Conservation (phyloP, 2,113 vertebrate genomes). For the Vombatus ursinus region DNA sequence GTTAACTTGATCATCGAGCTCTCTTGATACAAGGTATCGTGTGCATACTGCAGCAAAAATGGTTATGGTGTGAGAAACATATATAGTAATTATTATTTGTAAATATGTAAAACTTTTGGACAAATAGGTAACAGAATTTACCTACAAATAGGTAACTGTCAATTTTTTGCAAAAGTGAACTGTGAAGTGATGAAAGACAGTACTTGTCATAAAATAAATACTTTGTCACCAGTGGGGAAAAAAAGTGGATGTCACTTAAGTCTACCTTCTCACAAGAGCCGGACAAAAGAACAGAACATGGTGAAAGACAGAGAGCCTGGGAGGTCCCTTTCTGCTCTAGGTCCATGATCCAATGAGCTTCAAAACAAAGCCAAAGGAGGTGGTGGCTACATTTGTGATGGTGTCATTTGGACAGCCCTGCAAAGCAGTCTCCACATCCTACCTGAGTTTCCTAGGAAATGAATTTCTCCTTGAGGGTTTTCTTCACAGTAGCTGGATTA, state of each 20-base stretch:
- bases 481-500: too few species aligned
- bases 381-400: too few species aligned
- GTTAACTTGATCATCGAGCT: not conserved
- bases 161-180: not conserved
- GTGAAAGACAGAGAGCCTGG: too few species aligned
- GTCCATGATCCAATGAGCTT: too few species aligned
- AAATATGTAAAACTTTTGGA: conserved; percentile 24
- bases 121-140: not conserved
- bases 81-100: conserved; percentile 44
- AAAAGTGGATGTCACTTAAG: not conserved
- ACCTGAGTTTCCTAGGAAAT: too few species aligned
- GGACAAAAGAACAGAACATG: too few species aligned
- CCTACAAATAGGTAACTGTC: not conserved
- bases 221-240: not conserved
- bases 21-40: conserved; percentile 6
- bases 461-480: too few species aligned
- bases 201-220: not conserved
- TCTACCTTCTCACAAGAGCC: too few species aligned
- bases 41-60: not conserved
- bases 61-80: not conserved
- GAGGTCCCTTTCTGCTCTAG: too few species aligned
- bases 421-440: too few species aligned
- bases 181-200: not conserved
- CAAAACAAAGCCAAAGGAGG: too few species aligned
- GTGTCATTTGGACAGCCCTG: too few species aligned